Conservation (phyloP, 2,113 vertebrate species). For the Zosterops borbonicus region DNA sequence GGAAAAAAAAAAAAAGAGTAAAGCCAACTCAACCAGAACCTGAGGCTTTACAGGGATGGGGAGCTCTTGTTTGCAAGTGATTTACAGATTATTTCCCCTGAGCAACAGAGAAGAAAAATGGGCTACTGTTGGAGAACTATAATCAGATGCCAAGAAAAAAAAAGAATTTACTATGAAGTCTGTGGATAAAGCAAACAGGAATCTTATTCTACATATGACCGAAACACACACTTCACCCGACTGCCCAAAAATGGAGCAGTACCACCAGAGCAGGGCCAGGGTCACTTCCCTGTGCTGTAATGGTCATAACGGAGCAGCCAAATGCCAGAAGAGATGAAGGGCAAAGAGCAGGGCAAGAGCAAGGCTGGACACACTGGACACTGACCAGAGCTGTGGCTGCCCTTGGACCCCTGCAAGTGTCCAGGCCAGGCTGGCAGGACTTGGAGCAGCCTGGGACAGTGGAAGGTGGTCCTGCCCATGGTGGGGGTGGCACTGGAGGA, state of each 20-base stretch:
- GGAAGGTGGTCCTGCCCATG: too few species aligned
- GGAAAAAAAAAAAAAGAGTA: not conserved
- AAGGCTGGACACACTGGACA: not conserved
- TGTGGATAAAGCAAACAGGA: not conserved
- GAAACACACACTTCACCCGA: not conserved
- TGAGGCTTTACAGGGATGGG: not conserved
- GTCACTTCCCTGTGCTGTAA: not conserved
- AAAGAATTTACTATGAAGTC: not conserved
- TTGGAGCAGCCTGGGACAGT: too few species aligned
- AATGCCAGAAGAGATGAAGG: not conserved
- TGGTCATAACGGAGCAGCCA: not conserved
- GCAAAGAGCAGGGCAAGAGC: not conserved
- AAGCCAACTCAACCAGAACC: not conserved
- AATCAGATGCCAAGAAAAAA: not conserved
- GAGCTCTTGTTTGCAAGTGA: not conserved
- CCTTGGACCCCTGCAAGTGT: not conserved
- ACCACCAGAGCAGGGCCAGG: not conserved
- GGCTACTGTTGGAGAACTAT: not conserved
- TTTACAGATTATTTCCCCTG: constrained; percentile 22
- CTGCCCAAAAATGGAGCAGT: not conserved
- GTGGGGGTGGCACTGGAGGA: too few species aligned
- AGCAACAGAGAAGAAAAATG: not conserved
- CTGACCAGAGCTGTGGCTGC: not conserved
- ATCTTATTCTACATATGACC: not conserved
- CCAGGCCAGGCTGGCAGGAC: not conserved